Percentiles rank a stretch among this genome's conserved stretches.
phyloP scores from a whole-genome alignment of 1,140 invertebrate genomes.

The Drosophila orena region DNA sequence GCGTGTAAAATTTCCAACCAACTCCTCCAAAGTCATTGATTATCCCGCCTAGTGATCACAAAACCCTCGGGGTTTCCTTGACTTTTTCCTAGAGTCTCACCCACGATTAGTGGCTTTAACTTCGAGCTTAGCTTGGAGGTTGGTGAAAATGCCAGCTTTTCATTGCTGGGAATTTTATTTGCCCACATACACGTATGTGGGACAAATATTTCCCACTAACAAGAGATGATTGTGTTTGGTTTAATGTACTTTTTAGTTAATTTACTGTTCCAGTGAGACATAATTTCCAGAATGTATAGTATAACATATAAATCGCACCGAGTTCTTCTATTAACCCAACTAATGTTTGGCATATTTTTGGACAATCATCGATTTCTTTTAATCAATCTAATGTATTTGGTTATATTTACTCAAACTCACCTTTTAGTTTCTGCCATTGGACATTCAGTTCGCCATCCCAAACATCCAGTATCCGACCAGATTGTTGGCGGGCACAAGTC shows the following conservation, averaged over 20 bases:
- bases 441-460: slow-evolving; percentile 71
- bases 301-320: too few species aligned
- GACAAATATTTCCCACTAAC: slow-evolving; percentile 16
- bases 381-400: background rate
- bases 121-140: slow-evolving; percentile 3
- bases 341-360: too few species aligned
- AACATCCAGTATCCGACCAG: slow-evolving; percentile 70
- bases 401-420: slow-evolving; percentile 27
- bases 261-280: too few species aligned
- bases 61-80: slow-evolving; percentile 2
- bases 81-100: slow-evolving; percentile 10
- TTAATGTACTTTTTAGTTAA: rapidly evolving
- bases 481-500: slow-evolving; percentile 77
- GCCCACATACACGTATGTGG: slow-evolving; percentile 8
- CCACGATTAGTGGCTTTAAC: slow-evolving; percentile 22
- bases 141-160: slow-evolving; percentile 21
- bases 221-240: background rate
- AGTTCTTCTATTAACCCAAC: too few species aligned
- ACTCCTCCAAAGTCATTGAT: slow-evolving; percentile 20
- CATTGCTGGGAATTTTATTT: background rate
- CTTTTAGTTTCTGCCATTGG: slow-evolving; percentile 82
- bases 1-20: slow-evolving; percentile 13
- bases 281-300: too few species aligned
- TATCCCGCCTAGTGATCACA: slow-evolving; percentile 21
- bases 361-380: too few species aligned